Evolutionary conservation across 1,140 invertebrate genomes (phyloP).

Genomic region (Drosophila rufa): DNA sequence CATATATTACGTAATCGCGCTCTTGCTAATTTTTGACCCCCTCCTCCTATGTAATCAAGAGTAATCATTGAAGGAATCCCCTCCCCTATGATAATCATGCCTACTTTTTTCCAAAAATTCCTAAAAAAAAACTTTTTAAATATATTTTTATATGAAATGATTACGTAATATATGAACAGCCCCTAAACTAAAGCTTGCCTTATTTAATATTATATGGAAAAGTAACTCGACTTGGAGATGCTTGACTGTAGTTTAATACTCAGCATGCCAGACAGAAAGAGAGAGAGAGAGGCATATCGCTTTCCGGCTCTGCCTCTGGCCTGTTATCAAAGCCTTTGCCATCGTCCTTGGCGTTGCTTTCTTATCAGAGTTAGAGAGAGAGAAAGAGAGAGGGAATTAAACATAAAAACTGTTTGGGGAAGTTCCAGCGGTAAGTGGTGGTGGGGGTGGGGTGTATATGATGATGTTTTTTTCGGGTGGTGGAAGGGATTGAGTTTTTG

Average conservation of each 20-base stretch:
- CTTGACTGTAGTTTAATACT: constrained; percentile 40
- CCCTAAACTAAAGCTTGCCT: neutral
- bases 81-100: no score
- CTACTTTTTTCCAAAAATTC: no score
- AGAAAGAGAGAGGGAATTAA: constrained; percentile 1
- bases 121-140: no score
- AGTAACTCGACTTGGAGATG: constrained; percentile 5
- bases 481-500: constrained; percentile 19
- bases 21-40: no score
- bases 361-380: constrained; percentile 21
- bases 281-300: neutral
- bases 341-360: constrained; percentile 41
- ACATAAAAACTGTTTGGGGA: constrained; percentile 8
- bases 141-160: neutral
- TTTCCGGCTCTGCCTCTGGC: constrained; percentile 36
- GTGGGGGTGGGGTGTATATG: constrained; percentile 4
- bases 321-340: constrained; percentile 51
- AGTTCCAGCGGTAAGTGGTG: constrained; percentile 6
- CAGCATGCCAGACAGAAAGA: constrained; percentile 14
- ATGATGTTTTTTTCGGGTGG: neutral
- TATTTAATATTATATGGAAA: no score
- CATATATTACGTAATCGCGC: no score
- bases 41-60: no score
- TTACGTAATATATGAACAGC: no score
- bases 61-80: no score